Conservation (phyloP, 2,888 invertebrate genomes). For the Balanococcus diminutus region DNA sequence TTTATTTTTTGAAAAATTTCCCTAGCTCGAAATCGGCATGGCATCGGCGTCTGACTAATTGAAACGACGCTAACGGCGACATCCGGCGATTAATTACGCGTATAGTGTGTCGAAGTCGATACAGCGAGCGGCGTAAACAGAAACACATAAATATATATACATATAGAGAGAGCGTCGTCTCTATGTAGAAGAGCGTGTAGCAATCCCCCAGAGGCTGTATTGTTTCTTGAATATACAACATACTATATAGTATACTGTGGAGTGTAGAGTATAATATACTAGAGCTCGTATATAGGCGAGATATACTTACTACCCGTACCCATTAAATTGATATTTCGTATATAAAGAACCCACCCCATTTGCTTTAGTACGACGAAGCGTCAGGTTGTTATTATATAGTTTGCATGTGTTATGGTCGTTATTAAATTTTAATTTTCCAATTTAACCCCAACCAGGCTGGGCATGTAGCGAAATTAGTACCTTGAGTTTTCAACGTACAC, state of each 20-base stretch:
- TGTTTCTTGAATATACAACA: not conserved
- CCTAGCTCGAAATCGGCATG: not conserved
- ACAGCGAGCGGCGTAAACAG: not conserved
- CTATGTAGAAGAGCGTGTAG: too few species aligned
- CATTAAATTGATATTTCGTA: not conserved
- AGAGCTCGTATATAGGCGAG: not conserved
- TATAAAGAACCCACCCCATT: not conserved
- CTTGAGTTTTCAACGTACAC: not conserved
- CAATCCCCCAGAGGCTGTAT: not conserved
- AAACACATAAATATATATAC: too few species aligned
- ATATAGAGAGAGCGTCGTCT: not conserved
- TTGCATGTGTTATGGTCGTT: constrained; percentile 27
- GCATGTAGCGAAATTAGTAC: not conserved
- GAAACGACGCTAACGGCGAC: constrained; percentile 22
- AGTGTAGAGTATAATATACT: too few species aligned
- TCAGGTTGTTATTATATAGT: constrained; percentile 5
- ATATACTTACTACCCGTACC: not conserved
- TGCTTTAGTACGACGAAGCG: not conserved
- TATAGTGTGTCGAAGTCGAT: not conserved
- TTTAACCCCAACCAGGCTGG: not conserved
- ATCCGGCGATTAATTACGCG: constrained; percentile 27
- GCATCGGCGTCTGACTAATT: not conserved
- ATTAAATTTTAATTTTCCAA: constrained; percentile 39
- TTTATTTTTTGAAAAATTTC: not conserved
- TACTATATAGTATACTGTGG: not conserved